phyloP scores from a whole-genome alignment of 2,797 vertebrate genomes.

The Hapalemur alaotrensis region DNA sequence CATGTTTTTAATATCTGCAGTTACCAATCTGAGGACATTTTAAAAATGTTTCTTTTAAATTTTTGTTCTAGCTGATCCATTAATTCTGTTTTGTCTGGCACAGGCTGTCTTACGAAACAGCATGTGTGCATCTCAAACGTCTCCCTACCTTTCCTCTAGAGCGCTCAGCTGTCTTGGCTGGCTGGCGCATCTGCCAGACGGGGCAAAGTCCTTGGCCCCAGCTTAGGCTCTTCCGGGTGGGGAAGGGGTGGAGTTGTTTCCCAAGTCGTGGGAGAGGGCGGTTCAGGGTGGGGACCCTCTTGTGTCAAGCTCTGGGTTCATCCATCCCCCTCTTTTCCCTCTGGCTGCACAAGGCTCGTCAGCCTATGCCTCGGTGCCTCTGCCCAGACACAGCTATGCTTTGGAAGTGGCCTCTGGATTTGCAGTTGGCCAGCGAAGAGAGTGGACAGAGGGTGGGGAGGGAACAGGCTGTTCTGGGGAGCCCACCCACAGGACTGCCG shows the following conservation, averaged over 20 bases:
- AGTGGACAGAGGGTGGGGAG: no score
- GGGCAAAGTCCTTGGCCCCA: neutral
- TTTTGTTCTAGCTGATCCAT: neutral
- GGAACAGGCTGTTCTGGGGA: neutral
- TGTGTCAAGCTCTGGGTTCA: neutral
- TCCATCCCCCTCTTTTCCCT: fast-evolving
- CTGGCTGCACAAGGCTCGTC: no score
- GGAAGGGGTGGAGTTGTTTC: no score
- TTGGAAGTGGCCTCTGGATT: neutral
- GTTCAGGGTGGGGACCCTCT: no score
- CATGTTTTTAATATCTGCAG: neutral
- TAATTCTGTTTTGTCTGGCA: neutral
- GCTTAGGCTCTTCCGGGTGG: fast-evolving
- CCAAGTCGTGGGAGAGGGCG: fast-evolving
- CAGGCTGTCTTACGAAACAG: neutral
- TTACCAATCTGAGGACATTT: neutral
- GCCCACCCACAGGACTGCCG: fast-evolving
- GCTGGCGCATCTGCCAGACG: neutral
- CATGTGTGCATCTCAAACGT: neutral
- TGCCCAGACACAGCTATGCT: fast-evolving
- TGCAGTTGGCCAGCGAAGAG: neutral
- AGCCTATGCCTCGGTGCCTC: neutral
- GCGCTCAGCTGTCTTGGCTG: neutral
- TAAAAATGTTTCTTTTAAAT: neutral
- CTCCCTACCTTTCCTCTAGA: neutral